phyloP scores from a whole-genome alignment of 2,888 invertebrate species.

The Ametastegia equiseti region DNA sequence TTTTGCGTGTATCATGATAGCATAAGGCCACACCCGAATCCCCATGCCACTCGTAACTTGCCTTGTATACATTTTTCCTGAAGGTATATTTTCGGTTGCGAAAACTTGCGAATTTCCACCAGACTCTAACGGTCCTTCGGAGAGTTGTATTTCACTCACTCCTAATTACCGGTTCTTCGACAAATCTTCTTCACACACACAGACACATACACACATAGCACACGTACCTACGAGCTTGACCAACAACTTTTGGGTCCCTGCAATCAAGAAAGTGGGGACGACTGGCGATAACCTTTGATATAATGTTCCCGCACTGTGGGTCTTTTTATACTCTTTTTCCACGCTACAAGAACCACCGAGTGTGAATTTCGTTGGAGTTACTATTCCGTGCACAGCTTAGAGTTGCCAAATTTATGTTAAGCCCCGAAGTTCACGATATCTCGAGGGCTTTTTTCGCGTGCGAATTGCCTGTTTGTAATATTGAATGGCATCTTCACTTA shows the following conservation, averaged over 20 bases:
- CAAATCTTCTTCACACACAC: neutral
- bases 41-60: constrained; percentile 33
- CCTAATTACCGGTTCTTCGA: neutral
- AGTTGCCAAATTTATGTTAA: neutral
- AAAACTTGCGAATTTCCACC: neutral
- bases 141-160: neutral
- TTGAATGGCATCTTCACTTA: neutral
- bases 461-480: neutral
- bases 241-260: neutral
- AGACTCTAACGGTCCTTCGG: neutral
- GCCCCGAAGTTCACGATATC: too few species aligned
- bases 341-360: neutral
- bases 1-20: neutral
- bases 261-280: neutral
- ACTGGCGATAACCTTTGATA: neutral
- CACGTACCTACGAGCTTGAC: neutral
- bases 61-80: neutral
- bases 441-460: neutral
- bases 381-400: neutral
- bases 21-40: constrained; percentile 15
- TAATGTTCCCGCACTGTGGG: neutral
- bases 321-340: neutral
- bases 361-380: neutral
- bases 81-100: neutral
- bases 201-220: too few species aligned